Evolutionary conservation across 2,797 vertebrate genomes (phyloP).

Genomic region (Carapus acus): DNA sequence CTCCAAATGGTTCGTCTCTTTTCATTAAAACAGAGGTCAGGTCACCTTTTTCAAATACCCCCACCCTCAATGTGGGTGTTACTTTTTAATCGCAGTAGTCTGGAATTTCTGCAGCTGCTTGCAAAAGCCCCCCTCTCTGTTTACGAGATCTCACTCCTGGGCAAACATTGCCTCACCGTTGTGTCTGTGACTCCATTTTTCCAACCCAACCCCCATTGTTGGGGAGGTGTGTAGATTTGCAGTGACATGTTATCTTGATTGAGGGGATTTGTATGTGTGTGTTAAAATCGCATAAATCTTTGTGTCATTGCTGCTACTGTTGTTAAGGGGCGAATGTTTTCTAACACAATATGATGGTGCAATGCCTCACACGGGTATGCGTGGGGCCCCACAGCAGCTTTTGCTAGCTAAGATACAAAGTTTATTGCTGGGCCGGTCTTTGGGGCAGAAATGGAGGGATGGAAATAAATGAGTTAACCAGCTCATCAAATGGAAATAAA

Average conservation of each 20-base stretch:
- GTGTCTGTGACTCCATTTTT: conserved; percentile 24
- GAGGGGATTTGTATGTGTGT: background rate
- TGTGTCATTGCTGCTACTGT: background rate
- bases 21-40: conserved; percentile 45
- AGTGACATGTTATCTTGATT: conserved; percentile 7
- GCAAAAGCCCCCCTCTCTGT: conserved; percentile 47
- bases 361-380: conserved; percentile 19
- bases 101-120: conserved; percentile 60
- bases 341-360: conserved; percentile 7
- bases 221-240: background rate
- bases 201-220: conserved; percentile 29
- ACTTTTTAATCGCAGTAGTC: conserved; percentile 59
- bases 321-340: conserved; percentile 1
- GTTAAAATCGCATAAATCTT: background rate
- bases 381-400: conserved; percentile 6
- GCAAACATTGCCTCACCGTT: conserved; percentile 41
- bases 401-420: conserved; percentile 6
- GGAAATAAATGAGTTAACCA: background rate
- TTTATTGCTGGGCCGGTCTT: background rate
- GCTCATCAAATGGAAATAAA: too few relatives aligned
- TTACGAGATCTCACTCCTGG: conserved; percentile 43
- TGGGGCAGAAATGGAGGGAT: background rate
- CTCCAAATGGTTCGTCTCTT: conserved; percentile 47
- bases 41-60: conserved; percentile 53
- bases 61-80: conserved; percentile 54